A percentile compares a stretch with the other conserved stretches of the same genome.
Conservation (phyloP, 2,113 vertebrate species). For the Rhinopithecus roxellana region DNA sequence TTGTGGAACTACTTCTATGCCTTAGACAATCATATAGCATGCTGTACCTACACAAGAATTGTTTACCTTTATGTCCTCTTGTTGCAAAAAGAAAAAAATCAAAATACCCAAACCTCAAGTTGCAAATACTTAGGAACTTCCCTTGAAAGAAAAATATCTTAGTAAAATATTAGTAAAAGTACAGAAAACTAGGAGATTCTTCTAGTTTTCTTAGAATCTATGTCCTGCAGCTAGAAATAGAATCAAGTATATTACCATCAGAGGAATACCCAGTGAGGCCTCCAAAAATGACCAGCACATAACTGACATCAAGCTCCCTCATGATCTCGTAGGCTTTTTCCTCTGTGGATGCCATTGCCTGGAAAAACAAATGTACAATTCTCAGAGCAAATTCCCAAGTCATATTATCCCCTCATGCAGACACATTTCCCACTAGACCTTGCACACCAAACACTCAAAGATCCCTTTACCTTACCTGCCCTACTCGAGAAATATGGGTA, state of each 20-base stretch:
- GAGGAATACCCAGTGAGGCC: slow-evolving; percentile 98
- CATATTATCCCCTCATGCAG: background rate
- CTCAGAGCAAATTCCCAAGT: slow-evolving; percentile 25
- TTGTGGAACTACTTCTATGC: background rate
- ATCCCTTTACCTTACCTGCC: slow-evolving; percentile 88
- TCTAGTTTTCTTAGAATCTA: slow-evolving; percentile 28
- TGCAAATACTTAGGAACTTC: background rate
- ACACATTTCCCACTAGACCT: background rate
- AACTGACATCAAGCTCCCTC: slow-evolving; percentile 98
- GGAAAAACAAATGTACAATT: background rate
- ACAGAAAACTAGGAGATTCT: background rate
- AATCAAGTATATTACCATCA: slow-evolving; percentile 88
- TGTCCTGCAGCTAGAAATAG: background rate
- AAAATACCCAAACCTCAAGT: background rate
- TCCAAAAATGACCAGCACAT: slow-evolving; percentile 98
- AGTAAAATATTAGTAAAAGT: background rate
- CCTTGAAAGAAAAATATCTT: background rate
- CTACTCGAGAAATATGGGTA: slow-evolving; percentile 97
- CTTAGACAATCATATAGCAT: background rate
- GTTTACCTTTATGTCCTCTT: background rate
- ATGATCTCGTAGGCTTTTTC: slow-evolving; percentile 99
- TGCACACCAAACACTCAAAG: rapidly evolving
- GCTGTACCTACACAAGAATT: background rate
- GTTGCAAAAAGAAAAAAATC: background rate
- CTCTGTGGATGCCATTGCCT: slow-evolving; percentile 99